These are phyloP conservation scores for Montifringilla adamsi DNA, from an alignment of 2,113 vertebrate species.

Conservation along the genomic window DNA sequence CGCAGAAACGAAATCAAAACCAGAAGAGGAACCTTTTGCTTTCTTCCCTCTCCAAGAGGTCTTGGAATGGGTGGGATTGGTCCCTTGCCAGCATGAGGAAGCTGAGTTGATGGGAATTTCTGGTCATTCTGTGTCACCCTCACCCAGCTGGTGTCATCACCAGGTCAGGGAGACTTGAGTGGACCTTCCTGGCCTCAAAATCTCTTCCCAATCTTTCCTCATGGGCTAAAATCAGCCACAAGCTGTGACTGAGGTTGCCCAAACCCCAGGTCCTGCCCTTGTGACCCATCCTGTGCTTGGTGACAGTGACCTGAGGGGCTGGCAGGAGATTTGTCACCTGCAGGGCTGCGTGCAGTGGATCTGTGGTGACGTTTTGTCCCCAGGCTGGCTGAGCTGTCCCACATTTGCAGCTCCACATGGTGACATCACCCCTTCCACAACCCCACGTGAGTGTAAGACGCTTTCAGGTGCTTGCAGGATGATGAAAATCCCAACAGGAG, in stretches of 20 bases:
- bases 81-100: neutral
- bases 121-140: neutral
- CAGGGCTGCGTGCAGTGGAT: neutral
- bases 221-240: neutral
- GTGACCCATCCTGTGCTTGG: accelerated
- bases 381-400: neutral
- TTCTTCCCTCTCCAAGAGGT: neutral
- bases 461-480: neutral
- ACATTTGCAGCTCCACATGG: neutral
- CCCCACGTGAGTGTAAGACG: accelerated
- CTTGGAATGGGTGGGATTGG: neutral
- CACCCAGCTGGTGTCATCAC: neutral
- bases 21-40: neutral
- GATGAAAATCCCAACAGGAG: neutral
- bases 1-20: accelerated
- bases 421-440: neutral
- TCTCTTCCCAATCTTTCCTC: neutral
- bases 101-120: neutral
- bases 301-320: neutral
- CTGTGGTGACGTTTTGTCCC: neutral
- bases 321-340: neutral
- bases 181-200: neutral
- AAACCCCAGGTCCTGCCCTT: neutral
- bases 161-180: neutral
- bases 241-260: neutral